Evolutionary conservation across 2,113 vertebrate species (phyloP).

Genomic region (Lamprotornis superbus): DNA sequence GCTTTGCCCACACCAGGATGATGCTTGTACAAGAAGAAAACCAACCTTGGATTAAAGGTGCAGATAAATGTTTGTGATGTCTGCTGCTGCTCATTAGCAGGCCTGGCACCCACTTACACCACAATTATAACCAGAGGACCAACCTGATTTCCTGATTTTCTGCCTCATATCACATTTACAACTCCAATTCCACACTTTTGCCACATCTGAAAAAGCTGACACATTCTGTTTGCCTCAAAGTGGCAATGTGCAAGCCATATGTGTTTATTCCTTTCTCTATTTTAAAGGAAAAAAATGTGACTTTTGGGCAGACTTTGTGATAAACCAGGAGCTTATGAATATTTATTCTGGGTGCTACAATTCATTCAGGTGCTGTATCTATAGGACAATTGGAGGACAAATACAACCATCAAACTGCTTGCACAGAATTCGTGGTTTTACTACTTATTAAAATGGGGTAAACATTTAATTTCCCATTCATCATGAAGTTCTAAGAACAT

Average conservation of each 20-base stretch:
- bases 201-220: neutral
- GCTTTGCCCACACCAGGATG: neutral
- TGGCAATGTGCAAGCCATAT: neutral
- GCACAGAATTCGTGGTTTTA: neutral
- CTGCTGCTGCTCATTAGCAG: neutral
- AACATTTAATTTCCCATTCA: neutral
- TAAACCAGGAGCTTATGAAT: neutral
- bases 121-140: neutral
- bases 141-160: neutral
- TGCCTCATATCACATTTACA: neutral
- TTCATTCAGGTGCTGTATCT: neutral
- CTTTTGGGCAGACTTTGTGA: neutral
- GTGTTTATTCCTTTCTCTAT: neutral
- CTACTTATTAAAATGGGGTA: neutral
- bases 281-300: neutral
- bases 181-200: neutral
- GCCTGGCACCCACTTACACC: neutral
- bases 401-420: neutral
- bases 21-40: too few relatives aligned
- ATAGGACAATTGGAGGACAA: neutral
- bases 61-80: neutral
- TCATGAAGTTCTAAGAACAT: neutral
- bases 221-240: neutral
- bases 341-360: neutral
- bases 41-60: neutral